A percentile compares a stretch with the other conserved stretches of the same genome.
phyloP scores from a whole-genome alignment of 2,888 invertebrate species.

The Drosophila algonquin region DNA sequence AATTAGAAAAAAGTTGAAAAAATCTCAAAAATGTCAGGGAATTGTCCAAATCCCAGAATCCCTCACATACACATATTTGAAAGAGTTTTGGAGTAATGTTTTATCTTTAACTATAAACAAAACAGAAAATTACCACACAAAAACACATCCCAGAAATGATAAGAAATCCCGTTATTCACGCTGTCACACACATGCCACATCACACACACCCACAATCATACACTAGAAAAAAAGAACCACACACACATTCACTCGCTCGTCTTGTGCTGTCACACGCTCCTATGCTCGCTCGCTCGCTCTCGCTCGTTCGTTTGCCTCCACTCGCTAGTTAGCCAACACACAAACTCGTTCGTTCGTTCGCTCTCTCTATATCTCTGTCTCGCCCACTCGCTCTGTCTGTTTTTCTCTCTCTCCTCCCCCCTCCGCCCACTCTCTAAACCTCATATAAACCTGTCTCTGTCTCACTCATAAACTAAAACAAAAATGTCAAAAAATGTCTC shows the following conservation, averaged over 20 bases:
- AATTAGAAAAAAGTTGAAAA: no score
- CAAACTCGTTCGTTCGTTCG: slow-evolving; percentile 50
- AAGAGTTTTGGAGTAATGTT: no score
- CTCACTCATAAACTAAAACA: slow-evolving; percentile 55
- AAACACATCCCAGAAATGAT: not conserved
- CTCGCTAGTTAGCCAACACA: slow-evolving; percentile 30
- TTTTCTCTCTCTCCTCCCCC: slow-evolving; percentile 8
- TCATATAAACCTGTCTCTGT: slow-evolving; percentile 35
- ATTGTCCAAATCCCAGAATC: no score
- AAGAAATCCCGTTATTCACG: slow-evolving; percentile 14
- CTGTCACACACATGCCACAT: slow-evolving; percentile 32
- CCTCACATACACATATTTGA: no score
- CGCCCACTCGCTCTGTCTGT: slow-evolving; percentile 29
- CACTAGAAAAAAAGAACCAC: slow-evolving; percentile 14
- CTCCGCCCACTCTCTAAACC: slow-evolving; percentile 22
- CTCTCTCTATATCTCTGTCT: slow-evolving; percentile 35
- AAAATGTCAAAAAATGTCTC: slow-evolving; percentile 49
- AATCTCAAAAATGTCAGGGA: no score
- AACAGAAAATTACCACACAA: not conserved
- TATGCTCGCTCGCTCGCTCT: slow-evolving; percentile 56
- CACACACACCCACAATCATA: slow-evolving; percentile 5
- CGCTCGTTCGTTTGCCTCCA: slow-evolving; percentile 56
- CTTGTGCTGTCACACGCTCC: slow-evolving; percentile 28
- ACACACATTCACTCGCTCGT: not conserved
- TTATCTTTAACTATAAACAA: no score